These are phyloP conservation scores for Acanthurus lineatus DNA, from an alignment of 2,797 vertebrate genomes.

Conservation along the genomic window DNA sequence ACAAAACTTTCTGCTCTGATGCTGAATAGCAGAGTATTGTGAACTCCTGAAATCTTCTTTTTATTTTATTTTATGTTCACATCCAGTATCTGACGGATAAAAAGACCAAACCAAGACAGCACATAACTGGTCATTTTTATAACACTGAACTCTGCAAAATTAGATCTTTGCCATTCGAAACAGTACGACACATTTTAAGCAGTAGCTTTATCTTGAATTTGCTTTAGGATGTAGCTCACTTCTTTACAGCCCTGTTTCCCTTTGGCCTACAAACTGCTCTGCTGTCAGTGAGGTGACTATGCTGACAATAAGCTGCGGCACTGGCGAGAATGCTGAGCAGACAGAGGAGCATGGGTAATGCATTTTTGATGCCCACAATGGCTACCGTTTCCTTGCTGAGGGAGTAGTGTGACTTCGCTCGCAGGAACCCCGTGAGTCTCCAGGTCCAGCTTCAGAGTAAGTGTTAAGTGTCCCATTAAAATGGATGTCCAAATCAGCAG, in stretches of 20 bases:
- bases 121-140: slow-evolving; percentile 6
- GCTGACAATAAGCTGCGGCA: slow-evolving; percentile 67
- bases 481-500: slow-evolving; percentile 80
- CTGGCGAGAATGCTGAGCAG: slow-evolving; percentile 75
- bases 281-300: slow-evolving; percentile 51
- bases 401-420: slow-evolving; percentile 56
- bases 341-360: slow-evolving; percentile 74
- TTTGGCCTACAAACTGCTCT: slow-evolving; percentile 58
- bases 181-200: slow-evolving; percentile 4
- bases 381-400: slow-evolving; percentile 64
- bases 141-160: slow-evolving; percentile 1
- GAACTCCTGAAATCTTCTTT: slow-evolving; percentile 13
- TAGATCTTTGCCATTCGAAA: background rate
- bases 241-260: slow-evolving; percentile 43
- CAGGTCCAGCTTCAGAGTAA: slow-evolving; percentile 67
- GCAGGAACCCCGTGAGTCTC: slow-evolving; percentile 60
- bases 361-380: slow-evolving; percentile 81
- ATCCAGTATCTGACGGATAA: slow-evolving; percentile 7
- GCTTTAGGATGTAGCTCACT: slow-evolving; percentile 19
- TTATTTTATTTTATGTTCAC: slow-evolving; percentile 1
- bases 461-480: slow-evolving; percentile 83
- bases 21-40: slow-evolving; percentile 35
- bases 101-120: background rate
- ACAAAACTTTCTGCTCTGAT: slow-evolving; percentile 53
- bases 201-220: slow-evolving; percentile 10